Evolutionary conservation across 2,113 vertebrate genomes (phyloP).

Genomic region (Gobiocypris rarus): DNA sequence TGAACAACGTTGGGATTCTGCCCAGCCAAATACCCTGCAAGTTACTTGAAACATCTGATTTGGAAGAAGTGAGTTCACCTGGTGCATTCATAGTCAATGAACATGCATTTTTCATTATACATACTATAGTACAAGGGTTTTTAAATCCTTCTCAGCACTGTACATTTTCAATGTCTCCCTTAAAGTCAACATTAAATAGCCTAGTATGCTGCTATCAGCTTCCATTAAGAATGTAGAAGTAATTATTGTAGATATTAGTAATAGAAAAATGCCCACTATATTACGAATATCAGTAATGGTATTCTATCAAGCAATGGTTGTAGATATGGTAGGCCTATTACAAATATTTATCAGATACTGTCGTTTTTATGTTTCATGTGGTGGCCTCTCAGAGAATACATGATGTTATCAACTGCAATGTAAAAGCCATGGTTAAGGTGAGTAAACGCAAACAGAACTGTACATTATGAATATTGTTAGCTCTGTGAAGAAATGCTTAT

Average conservation of each 20-base stretch:
- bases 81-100: neutral
- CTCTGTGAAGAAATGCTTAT: neutral
- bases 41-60: constrained; percentile 74
- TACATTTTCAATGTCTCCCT: neutral
- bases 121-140: neutral
- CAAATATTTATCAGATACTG: constrained; percentile 16
- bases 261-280: neutral
- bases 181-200: neutral
- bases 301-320: too few species aligned
- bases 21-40: constrained; percentile 69
- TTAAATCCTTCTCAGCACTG: neutral
- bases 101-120: neutral
- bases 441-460: constrained; percentile 40
- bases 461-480: neutral
- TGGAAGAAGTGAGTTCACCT: constrained; percentile 77
- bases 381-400: constrained; percentile 70
- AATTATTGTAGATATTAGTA: neutral
- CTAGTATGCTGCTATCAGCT: neutral
- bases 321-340: too few species aligned
- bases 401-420: constrained; percentile 82
- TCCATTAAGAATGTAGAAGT: neutral
- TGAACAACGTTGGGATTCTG: constrained; percentile 88
- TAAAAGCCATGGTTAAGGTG: constrained; percentile 84
- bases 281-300: neutral
- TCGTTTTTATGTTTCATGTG: constrained; percentile 2